Base-by-base conservation (phyloP, 2,888 invertebrate species). In the Polyommatus iphigenia region DNA sequence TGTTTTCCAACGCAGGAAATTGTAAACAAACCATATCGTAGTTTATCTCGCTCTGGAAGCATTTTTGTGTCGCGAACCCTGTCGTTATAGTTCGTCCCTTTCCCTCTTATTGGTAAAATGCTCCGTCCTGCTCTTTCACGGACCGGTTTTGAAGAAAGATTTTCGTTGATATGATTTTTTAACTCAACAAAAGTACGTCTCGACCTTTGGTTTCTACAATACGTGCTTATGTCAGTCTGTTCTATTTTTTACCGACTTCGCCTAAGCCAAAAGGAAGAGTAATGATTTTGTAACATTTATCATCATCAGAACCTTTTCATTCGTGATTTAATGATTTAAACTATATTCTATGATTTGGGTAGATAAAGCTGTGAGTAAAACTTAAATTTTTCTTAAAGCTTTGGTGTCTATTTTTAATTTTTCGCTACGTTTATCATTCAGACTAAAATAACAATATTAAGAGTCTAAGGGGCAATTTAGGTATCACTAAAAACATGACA, bases 1-100 rank as follows among this genome's bases (percentile, higher is more conserved):
- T 4, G 6, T 29, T 29, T 29, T 54, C 24, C 24, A 15, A 50
- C 29, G 54, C 3, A 24, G 50, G 15, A 18, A 54, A 18, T 75
- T 75, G 75, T 75, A 75, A 75, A 75, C 75, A 75, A 75, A 75
- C 75, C 75, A 18, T 54, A 54, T 54, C 29, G 85, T 85, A 84
- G 84, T 85, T 86, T 87, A 84, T 85, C 84, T 85, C 84, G 83
- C 84, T 84, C 82, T 84, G 85, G 84, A 84, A 85, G 85, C 84
- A 83, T 88, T 87, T 88, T 89, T 89, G 84, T 89, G 86, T 87
- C 88, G 87, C 86, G 86, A 85, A 88, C 88, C 85, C 86, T 86
- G 86, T 88, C 85, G 83, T 41, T 73, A 82, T 84, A 80, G 67
- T 80, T 80, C 79, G 77, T 88, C 89, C 83, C 87, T 81, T 81